phyloP scores from a whole-genome alignment of 2,797 vertebrate species.

The Sciaenops ocellatus region DNA sequence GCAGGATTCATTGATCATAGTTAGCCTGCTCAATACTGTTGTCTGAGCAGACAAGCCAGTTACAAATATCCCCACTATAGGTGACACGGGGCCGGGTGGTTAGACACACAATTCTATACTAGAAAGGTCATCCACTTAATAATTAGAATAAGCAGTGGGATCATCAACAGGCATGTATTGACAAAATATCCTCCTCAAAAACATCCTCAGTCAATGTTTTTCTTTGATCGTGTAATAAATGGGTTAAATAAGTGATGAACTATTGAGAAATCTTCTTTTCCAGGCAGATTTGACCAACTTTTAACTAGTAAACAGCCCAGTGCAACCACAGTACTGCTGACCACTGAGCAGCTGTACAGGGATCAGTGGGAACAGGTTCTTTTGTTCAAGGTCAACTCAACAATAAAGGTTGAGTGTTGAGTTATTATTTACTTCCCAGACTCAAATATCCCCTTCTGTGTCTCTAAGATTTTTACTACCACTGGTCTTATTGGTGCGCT shows the following conservation, averaged over 20 bases:
- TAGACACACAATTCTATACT: constrained; percentile 31
- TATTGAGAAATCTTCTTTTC: background rate
- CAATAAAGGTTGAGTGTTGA: background rate
- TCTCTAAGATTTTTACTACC: background rate
- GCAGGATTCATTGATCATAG: constrained; percentile 30
- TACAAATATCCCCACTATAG: constrained; percentile 41
- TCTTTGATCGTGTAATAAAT: constrained; percentile 11
- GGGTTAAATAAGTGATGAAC: constrained; percentile 1
- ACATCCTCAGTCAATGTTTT: constrained; percentile 5
- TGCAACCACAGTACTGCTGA: background rate
- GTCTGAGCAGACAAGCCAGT: background rate
- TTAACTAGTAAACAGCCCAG: background rate
- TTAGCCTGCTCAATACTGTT: constrained; percentile 17
- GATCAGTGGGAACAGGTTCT: constrained; percentile 2
- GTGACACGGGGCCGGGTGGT: constrained; percentile 19
- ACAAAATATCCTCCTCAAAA: constrained; percentile 20
- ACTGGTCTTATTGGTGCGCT: background rate
- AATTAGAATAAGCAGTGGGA: constrained; percentile 34
- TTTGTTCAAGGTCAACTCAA: constrained; percentile 13
- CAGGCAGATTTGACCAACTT: background rate
- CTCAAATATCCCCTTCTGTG: background rate
- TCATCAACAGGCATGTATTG: constrained; percentile 19
- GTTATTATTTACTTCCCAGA: constrained; percentile 18
- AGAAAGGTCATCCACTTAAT: constrained; percentile 58
- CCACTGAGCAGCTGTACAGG: constrained; percentile 4